phyloP scores from a whole-genome alignment of 2,888 invertebrate genomes.

The Incurvaria masculella region DNA sequence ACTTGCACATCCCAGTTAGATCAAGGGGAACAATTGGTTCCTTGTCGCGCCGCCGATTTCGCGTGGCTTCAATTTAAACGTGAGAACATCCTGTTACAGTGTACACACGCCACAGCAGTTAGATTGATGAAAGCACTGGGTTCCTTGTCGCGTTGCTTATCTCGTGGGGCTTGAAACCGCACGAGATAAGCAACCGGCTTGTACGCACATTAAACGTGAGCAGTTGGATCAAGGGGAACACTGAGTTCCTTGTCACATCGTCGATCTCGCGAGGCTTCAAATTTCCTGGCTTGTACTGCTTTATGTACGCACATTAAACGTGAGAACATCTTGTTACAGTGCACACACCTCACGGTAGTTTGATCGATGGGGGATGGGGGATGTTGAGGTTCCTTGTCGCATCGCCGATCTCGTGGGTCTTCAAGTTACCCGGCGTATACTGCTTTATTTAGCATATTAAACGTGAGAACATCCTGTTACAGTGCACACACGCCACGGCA shows the following conservation, averaged over 20 bases:
- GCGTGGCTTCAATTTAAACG: slow-evolving; percentile 42
- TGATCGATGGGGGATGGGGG: slow-evolving; percentile 62
- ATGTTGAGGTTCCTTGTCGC: slow-evolving; percentile 69
- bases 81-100: no score
- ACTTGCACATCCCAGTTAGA: slow-evolving; percentile 74
- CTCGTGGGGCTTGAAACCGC: no score
- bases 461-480: no score
- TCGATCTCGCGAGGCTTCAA: slow-evolving; percentile 45
- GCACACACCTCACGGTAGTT: slow-evolving; percentile 72
- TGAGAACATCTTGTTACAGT: no score
- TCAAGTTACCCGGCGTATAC: slow-evolving; percentile 51
- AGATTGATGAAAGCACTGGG: slow-evolving; percentile 61
- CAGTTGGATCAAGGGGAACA: slow-evolving; percentile 63
- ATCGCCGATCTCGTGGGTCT: slow-evolving; percentile 51
- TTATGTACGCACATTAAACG: no score
- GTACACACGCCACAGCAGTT: slow-evolving; percentile 71
- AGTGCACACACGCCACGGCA: slow-evolving; percentile 73
- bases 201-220: no score
- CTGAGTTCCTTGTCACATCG: slow-evolving; percentile 67
- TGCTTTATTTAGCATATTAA: slow-evolving; percentile 69
- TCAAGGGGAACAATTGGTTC: slow-evolving; percentile 59
- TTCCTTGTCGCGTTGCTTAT: no score
- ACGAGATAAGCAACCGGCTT: no score
- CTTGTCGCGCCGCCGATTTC: slow-evolving; percentile 63
- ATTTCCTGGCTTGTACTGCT: slow-evolving; percentile 57